Evolutionary conservation across 2,888 invertebrate species (phyloP).

Genomic region (Drosophila fulvimacula): DNA sequence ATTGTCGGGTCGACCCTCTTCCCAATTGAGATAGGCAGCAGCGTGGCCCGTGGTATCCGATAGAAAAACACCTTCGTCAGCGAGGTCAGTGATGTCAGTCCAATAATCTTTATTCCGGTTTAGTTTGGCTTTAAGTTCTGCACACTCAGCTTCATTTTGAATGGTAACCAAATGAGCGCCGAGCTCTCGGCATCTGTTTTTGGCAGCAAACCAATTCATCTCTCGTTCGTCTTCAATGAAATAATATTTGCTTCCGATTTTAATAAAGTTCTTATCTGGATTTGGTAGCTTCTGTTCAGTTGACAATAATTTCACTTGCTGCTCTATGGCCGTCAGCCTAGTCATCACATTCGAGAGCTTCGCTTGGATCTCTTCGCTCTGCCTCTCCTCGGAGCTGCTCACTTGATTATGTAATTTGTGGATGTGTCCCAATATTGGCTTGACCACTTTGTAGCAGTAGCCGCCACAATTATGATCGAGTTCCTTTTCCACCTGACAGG

Average conservation of each 20-base stretch:
- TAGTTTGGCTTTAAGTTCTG: not conserved
- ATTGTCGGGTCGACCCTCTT: not conserved
- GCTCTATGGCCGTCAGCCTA: not conserved
- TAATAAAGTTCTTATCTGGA: not conserved
- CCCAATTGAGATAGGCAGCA: not conserved
- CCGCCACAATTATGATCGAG: not conserved
- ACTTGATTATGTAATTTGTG: not conserved
- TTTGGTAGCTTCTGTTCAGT: not conserved
- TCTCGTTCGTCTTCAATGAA: not conserved
- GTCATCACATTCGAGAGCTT: too few species aligned
- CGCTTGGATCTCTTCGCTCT: not conserved
- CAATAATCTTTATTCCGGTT: not conserved
- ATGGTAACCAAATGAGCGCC: constrained; percentile 1
- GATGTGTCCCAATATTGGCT: not conserved
- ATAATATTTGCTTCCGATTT: not conserved
- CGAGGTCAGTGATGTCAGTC: not conserved
- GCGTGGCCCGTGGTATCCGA: not conserved
- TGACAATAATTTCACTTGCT: too few species aligned
- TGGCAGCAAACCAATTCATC: not conserved
- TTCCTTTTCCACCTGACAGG: not conserved
- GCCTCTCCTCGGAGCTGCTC: not conserved
- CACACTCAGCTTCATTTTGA: not conserved
- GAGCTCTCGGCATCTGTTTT: not conserved
- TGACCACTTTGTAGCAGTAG: not conserved
- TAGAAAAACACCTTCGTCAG: not conserved